phyloP scores from a whole-genome alignment of 2,797 vertebrate genomes.

The Danio jaintianensis region DNA sequence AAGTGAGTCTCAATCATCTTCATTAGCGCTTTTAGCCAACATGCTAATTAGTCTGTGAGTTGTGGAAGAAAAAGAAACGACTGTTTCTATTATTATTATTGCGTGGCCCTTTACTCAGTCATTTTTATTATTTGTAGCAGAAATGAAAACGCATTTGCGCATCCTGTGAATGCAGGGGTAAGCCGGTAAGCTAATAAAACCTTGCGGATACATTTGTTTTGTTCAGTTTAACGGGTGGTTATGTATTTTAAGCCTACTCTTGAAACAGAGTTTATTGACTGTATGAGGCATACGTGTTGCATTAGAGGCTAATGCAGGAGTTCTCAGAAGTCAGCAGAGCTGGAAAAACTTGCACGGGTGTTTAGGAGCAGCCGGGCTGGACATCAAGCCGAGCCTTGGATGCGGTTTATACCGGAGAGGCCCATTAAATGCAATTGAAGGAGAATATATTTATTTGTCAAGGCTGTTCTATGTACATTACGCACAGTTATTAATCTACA shows the following conservation, averaged over 20 bases:
- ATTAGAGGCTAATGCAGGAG: slow-evolving; percentile 27
- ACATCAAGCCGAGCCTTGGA: slow-evolving; percentile 67
- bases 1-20: slow-evolving; percentile 3
- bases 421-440: slow-evolving; percentile 64
- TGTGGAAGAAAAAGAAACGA: not conserved
- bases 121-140: slow-evolving; percentile 33
- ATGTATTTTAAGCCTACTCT: not conserved
- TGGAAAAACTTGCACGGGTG: slow-evolving; percentile 48
- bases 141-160: slow-evolving; percentile 43
- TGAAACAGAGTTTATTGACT: not conserved
- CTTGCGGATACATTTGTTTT: slow-evolving; percentile 41
- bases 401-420: slow-evolving; percentile 65
- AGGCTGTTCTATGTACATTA: slow-evolving; percentile 14
- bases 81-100: not conserved
- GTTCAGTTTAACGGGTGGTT: slow-evolving; percentile 17
- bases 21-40: slow-evolving; percentile 39
- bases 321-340: not conserved
- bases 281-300: slow-evolving; percentile 34
- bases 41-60: slow-evolving; percentile 43
- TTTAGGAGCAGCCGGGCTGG: slow-evolving; percentile 59
- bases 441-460: slow-evolving; percentile 53
- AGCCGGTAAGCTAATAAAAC: slow-evolving; percentile 50
- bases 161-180: slow-evolving; percentile 36
- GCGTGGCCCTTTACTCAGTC: not conserved
- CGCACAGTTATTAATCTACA: slow-evolving; percentile 33